Evolutionary conservation across 2,797 vertebrate species (phyloP).

Genomic region (Vespertilio murinus): DNA sequence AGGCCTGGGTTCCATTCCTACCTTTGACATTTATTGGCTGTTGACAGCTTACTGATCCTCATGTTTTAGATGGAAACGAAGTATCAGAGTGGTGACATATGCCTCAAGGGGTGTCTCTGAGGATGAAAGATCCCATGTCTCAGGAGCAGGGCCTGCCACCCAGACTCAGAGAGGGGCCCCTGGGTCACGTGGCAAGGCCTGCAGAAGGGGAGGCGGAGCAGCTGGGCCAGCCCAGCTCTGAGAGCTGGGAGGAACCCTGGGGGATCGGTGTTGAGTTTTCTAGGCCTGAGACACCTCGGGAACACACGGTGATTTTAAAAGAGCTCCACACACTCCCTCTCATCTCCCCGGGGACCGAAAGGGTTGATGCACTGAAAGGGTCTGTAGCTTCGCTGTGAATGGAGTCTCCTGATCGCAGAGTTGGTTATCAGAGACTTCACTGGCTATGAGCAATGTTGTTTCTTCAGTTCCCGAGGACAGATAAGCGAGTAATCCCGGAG

Average conservation of each 20-base stretch:
- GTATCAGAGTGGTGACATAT: background rate
- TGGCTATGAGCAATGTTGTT: constrained; percentile 51
- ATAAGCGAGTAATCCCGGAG: constrained; percentile 44
- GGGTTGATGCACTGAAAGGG: constrained; percentile 7
- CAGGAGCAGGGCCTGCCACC: rapidly evolving
- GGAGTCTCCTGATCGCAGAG: constrained; percentile 48
- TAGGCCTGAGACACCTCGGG: background rate
- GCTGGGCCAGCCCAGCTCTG: rapidly evolving
- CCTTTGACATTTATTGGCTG: background rate
- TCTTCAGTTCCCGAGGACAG: constrained; percentile 36
- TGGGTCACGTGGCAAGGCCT: rapidly evolving
- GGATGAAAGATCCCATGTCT: background rate
- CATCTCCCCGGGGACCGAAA: background rate
- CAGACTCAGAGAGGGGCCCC: background rate
- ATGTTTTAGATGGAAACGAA: background rate
- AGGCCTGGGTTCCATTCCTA: background rate
- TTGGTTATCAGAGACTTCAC: constrained; percentile 58
- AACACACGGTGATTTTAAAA: constrained; percentile 23
- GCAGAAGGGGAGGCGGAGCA: background rate
- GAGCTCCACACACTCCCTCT: background rate
- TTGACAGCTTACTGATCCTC: background rate
- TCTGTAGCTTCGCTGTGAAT: constrained; percentile 39
- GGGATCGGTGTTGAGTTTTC: background rate
- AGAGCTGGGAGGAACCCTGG: rapidly evolving
- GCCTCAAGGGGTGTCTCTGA: background rate